Conservation (phyloP, 1,140 invertebrate genomes). For the Nephila pilipes region DNA sequence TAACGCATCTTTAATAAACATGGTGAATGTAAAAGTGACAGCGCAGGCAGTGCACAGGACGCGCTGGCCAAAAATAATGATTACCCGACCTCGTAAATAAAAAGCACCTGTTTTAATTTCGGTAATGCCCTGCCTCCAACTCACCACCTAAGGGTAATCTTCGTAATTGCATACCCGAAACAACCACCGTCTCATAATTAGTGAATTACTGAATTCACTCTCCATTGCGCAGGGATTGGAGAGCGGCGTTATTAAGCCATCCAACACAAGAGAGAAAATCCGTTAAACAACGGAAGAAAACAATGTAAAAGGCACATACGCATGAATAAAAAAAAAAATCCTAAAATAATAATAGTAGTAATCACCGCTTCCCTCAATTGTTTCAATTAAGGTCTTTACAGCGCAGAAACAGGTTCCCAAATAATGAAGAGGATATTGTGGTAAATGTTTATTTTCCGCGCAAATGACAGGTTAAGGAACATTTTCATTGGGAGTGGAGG, state of each 20-base stretch:
- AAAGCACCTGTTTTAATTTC: constrained; percentile 41
- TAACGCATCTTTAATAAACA: neutral
- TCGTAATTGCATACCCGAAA: constrained; percentile 18
- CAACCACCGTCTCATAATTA: constrained; percentile 31
- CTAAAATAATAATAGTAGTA: constrained; percentile 24
- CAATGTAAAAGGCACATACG: neutral
- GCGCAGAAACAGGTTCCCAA: neutral
- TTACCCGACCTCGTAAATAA: neutral
- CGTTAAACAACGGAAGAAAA: neutral
- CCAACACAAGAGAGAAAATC: neutral
- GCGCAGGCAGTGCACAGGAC: neutral
- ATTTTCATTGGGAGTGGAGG: neutral
- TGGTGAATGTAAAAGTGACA: neutral
- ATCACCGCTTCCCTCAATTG: constrained; percentile 47
- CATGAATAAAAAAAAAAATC: neutral
- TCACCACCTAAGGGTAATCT: constrained; percentile 36
- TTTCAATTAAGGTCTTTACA: constrained; percentile 35
- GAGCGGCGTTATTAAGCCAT: neutral
- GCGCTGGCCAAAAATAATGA: neutral
- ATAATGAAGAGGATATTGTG: constrained; percentile 42
- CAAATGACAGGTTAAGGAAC: neutral
- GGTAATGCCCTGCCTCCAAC: neutral
- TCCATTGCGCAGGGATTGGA: constrained; percentile 19
- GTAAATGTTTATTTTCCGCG: constrained; percentile 37
- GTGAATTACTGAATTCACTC: constrained; percentile 18